Percentiles rank a stretch among this genome's conserved stretches.
These are phyloP conservation scores for Branchipolynoe longqiensis DNA, from an alignment of 2,888 invertebrate species.

Conservation along the genomic window DNA sequence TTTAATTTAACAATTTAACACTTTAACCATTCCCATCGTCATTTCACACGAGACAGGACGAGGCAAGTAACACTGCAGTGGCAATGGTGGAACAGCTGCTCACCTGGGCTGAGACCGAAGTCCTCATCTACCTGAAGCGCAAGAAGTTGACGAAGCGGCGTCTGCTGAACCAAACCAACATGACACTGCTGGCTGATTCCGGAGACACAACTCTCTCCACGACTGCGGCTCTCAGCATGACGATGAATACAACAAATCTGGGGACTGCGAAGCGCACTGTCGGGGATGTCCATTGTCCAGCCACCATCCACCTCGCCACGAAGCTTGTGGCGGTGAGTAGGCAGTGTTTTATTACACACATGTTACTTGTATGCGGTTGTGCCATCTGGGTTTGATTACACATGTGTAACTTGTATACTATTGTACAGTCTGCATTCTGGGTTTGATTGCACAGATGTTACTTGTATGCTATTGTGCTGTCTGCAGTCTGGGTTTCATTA, in stretches of 20 bases:
- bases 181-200: slow-evolving; percentile 46
- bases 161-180: slow-evolving; percentile 56
- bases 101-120: slow-evolving; percentile 68
- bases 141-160: not conserved
- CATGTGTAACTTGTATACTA: too few relatives aligned
- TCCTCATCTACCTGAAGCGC: slow-evolving; percentile 64
- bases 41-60: too few relatives aligned
- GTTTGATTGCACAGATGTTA: too few relatives aligned
- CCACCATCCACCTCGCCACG: not conserved
- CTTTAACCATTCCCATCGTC: too few relatives aligned
- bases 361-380: too few relatives aligned
- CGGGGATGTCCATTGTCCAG: slow-evolving; percentile 29
- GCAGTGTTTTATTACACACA: too few relatives aligned
- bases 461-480: too few relatives aligned
- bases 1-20: too few relatives aligned
- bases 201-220: not conserved
- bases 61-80: slow-evolving; percentile 59
- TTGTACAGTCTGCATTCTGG: too few relatives aligned
- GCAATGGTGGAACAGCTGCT: slow-evolving; percentile 64
- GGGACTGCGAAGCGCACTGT: slow-evolving; percentile 34
- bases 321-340: not conserved
- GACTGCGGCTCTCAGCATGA: not conserved
- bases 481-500: too few relatives aligned
- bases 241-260: slow-evolving; percentile 3
- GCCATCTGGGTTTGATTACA: too few relatives aligned